Conservation (phyloP, 2,888 invertebrate species). For the Euplagia quadripunctaria region DNA sequence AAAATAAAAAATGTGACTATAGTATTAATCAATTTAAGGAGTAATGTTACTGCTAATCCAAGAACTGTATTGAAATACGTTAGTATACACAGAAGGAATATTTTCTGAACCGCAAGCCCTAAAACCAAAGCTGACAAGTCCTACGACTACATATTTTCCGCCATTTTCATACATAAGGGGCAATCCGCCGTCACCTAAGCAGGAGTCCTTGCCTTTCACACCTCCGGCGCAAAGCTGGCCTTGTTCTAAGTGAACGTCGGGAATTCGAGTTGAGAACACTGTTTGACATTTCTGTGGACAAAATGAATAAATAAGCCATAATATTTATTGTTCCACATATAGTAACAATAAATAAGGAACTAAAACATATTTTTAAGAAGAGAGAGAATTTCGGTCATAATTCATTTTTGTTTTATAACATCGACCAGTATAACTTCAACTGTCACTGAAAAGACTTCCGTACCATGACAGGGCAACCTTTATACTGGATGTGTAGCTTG, state of each 20-base stretch:
- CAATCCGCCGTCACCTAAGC: slow-evolving; percentile 89
- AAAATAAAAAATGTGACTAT: too few relatives aligned
- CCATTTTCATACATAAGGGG: slow-evolving; percentile 81
- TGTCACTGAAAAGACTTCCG: too few relatives aligned
- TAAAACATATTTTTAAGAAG: too few relatives aligned
- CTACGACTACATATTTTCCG: slow-evolving; percentile 62
- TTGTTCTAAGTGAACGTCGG: slow-evolving; percentile 37
- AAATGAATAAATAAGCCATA: background rate
- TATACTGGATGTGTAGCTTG: too few relatives aligned
- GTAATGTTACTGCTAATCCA: slow-evolving; percentile 79
- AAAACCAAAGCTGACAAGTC: slow-evolving; percentile 89
- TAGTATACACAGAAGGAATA: slow-evolving; percentile 89
- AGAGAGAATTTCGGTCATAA: too few relatives aligned
- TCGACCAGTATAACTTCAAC: too few relatives aligned
- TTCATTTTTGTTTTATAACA: too few relatives aligned
- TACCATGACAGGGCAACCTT: too few relatives aligned
- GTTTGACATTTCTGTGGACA: slow-evolving; percentile 3
- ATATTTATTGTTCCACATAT: too few relatives aligned
- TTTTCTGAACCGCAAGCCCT: slow-evolving; percentile 84
- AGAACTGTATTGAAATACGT: slow-evolving; percentile 82
- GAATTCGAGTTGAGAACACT: background rate
- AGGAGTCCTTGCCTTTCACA: slow-evolving; percentile 84
- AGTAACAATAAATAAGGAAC: too few relatives aligned
- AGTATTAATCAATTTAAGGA: background rate
- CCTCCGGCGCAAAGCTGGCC: slow-evolving; percentile 87